Percentiles rank a stretch among this genome's conserved stretches.
Evolutionary conservation across 2,113 vertebrate species (phyloP).

Genomic region (Oryzias woworae): DNA sequence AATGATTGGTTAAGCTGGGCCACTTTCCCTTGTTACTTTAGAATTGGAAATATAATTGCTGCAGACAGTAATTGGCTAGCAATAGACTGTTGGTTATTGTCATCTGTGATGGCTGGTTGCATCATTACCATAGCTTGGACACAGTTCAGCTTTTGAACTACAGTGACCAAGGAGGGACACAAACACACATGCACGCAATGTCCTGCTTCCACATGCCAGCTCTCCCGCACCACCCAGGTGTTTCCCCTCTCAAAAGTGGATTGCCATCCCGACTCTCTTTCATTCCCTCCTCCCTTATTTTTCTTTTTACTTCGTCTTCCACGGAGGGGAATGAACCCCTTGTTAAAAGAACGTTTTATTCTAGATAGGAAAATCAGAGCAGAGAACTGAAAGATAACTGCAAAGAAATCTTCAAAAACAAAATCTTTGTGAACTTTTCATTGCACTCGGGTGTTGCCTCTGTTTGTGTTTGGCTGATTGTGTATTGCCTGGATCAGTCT

Average conservation of each 20-base stretch:
- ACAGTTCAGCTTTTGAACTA: conserved; percentile 77
- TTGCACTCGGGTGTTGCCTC: conserved; percentile 13
- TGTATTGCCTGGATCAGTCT: conserved; percentile 59
- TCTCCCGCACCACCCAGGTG: conserved; percentile 51
- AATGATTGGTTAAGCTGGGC: conserved; percentile 81
- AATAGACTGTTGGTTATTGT: conserved; percentile 78
- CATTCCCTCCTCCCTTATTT: conserved; percentile 32
- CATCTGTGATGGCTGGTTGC: conserved; percentile 71
- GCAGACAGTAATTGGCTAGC: conserved; percentile 78
- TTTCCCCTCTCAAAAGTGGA: conserved; percentile 58
- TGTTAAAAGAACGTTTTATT: conserved; percentile 15
- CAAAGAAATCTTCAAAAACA: no score
- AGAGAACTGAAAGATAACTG: no score
- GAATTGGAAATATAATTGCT: conserved; percentile 82
- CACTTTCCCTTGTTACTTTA: conserved; percentile 76
- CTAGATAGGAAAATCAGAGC: neutral
- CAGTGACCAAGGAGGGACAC: conserved; percentile 72
- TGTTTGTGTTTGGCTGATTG: conserved; percentile 29
- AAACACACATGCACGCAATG: conserved; percentile 78
- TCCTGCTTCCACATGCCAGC: conserved; percentile 65
- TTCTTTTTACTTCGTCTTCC: conserved; percentile 24
- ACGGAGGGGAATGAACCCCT: conserved; percentile 52
- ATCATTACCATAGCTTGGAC: conserved; percentile 77
- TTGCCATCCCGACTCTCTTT: conserved; percentile 39
- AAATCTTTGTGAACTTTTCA: neutral